Base-by-base conservation (phyloP, 2,113 vertebrate genomes). In the Cinclus cinclus region DNA sequence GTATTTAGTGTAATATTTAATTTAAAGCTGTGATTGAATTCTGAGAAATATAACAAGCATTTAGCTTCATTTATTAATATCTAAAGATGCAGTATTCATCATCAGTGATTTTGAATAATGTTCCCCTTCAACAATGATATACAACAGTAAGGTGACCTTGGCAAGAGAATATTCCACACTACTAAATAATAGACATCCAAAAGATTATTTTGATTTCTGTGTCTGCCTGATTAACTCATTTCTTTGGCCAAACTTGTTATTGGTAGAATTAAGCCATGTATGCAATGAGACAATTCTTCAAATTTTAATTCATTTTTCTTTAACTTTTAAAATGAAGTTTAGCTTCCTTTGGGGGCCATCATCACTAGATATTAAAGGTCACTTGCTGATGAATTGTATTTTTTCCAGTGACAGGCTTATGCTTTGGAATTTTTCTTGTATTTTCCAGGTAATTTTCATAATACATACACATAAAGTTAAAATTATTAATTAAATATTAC, bases 51-150 rank as follows among this genome's bases (percentile, higher is more conserved):
- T 90, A 95, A 79, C 73, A 92, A 91, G 85, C 47, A 83, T 82
- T 95, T 93, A 70, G 46, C 88, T 94, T 96, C 53, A 74, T 92
- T 94, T 94, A 96, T 92, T 96, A 95, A 83, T 73, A 89, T 76
- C 27, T 94, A 85, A 94, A 52, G 77, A 78, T 86, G 56, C 55
- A 62, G 64, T 76, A 47, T 93, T 94, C 88, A 90, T 95, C 91
- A 89, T 73, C 74, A 71, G 69, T 80, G 58, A 70, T 94, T 97
- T 79, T 96, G 89, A 89, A 96, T 96, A 70, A 92, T n/a, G 85
- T 87, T 96, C 69, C 58, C 84, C 65, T 97, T 95, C 91, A 80
- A 90, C 74, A 88, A 19, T 33, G 27, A 80, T 75, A 81, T 42
- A 44, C 75, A 75, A 74, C 74, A 87, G 23, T 53, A 83, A 81